Conservation (phyloP, 2,113 vertebrate species). For the Cyanistes caeruleus region DNA sequence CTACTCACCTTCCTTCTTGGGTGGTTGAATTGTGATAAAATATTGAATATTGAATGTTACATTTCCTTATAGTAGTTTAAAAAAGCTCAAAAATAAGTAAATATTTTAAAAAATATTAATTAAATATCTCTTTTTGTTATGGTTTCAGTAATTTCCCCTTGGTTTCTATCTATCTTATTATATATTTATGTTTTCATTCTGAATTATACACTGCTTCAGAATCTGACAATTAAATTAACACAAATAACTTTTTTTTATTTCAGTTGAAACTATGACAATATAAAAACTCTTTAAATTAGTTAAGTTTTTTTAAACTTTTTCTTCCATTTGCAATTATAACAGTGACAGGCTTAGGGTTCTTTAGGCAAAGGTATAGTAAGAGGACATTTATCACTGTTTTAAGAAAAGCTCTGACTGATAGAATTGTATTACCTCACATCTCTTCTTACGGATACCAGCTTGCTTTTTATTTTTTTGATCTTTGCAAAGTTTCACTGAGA, state of each 20-base stretch:
- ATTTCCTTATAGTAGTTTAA: neutral
- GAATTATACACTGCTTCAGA: constrained; percentile 40
- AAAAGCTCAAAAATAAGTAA: neutral
- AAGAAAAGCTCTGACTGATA: constrained; percentile 1
- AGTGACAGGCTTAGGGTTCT: neutral
- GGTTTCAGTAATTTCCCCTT: neutral
- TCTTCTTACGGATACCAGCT: constrained; percentile 48
- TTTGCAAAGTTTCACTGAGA: constrained; percentile 32
- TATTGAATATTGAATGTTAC: neutral
- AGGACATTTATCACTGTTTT: constrained; percentile 23
- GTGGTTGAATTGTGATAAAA: neutral
- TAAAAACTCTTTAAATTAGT: constrained; percentile 27
- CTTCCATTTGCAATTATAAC: neutral
- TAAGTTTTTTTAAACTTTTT: neutral
- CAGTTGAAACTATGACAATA: constrained; percentile 7
- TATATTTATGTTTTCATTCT: constrained; percentile 29
- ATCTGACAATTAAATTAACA: constrained; percentile 5
- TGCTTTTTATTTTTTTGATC: constrained; percentile 28
- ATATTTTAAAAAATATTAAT: neutral
- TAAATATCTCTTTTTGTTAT: neutral
- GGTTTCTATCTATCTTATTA: constrained; percentile 38
- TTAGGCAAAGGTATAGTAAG: neutral
- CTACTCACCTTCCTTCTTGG: neutral
- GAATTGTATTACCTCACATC: constrained; percentile 50
- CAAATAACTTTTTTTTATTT: neutral